Evolutionary conservation across 2,113 vertebrate species (phyloP).

Genomic region (Lycaon pictus): DNA sequence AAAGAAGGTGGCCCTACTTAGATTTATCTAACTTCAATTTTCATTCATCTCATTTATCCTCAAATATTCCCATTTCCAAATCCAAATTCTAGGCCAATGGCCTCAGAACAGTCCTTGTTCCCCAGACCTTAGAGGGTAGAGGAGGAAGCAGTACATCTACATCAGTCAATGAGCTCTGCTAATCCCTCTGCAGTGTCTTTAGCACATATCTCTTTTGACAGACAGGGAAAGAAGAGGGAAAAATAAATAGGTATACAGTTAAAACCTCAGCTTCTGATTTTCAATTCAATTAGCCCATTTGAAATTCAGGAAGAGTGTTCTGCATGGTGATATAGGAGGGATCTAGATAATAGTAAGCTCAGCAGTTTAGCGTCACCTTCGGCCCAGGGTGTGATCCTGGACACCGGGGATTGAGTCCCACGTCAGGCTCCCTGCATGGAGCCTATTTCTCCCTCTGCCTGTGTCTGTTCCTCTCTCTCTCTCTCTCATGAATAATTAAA

Average conservation of each 20-base stretch:
- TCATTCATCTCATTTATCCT: not conserved
- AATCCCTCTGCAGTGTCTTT: not conserved
- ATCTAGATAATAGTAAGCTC: not conserved
- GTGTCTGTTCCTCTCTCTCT: no score
- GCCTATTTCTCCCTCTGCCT: no score
- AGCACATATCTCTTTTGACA: not conserved
- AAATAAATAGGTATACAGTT: not conserved
- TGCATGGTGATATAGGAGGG: not conserved
- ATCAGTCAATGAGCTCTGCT: not conserved
- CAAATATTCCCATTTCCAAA: not conserved
- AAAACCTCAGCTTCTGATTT: slow-evolving; percentile 49
- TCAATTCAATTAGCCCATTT: slow-evolving; percentile 26
- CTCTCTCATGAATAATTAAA: no score
- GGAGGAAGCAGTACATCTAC: rapidly evolving
- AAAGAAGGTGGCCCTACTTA: not conserved
- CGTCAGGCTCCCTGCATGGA: no score
- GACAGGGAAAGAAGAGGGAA: not conserved
- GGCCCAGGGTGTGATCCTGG: no score
- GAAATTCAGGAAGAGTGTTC: not conserved
- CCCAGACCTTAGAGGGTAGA: not conserved
- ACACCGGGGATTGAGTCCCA: no score
- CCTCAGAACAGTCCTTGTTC: not conserved
- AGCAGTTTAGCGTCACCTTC: no score
- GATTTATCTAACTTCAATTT: not conserved
- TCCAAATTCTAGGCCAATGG: not conserved